Conservation (phyloP, 2,797 vertebrate species). For the Heteromormyrus szaboi region DNA sequence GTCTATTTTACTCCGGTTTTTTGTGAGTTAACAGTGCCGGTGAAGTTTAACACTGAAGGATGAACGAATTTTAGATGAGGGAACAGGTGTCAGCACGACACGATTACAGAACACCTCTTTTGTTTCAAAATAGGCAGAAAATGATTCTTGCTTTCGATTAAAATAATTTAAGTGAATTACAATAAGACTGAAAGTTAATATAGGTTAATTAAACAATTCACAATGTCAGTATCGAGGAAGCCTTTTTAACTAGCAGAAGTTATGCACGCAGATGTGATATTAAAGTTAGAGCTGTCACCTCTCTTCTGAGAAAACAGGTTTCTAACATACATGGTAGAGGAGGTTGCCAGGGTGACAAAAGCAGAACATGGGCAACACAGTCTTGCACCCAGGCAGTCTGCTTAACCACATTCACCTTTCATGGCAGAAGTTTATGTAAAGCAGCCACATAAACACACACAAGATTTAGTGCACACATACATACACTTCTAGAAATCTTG, state of each 20-base stretch:
- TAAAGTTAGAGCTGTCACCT: not conserved
- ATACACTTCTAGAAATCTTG: not conserved
- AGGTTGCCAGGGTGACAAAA: not conserved
- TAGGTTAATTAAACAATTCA: not conserved
- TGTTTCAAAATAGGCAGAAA: not conserved
- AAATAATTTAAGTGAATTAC: not conserved
- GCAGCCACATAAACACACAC: not conserved
- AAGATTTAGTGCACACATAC: not conserved
- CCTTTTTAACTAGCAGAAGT: not conserved
- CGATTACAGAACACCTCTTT: not conserved
- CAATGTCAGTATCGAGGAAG: not conserved
- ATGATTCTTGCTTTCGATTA: not conserved
- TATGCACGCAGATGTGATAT: not conserved
- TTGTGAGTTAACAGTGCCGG: not conserved
- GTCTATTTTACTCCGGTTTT: not conserved
- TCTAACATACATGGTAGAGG: not conserved
- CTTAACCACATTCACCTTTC: not conserved
- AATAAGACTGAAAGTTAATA: not conserved
- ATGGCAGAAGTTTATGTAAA: not conserved
- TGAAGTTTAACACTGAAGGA: not conserved
- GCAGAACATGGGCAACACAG: not conserved
- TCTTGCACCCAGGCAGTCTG: not conserved
- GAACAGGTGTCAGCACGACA: not conserved
- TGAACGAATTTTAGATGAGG: not conserved
- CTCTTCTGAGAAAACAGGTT: constrained; percentile 12